Evolutionary conservation across 2,113 vertebrate species (phyloP).

Genomic region (Semnornis frantzii): DNA sequence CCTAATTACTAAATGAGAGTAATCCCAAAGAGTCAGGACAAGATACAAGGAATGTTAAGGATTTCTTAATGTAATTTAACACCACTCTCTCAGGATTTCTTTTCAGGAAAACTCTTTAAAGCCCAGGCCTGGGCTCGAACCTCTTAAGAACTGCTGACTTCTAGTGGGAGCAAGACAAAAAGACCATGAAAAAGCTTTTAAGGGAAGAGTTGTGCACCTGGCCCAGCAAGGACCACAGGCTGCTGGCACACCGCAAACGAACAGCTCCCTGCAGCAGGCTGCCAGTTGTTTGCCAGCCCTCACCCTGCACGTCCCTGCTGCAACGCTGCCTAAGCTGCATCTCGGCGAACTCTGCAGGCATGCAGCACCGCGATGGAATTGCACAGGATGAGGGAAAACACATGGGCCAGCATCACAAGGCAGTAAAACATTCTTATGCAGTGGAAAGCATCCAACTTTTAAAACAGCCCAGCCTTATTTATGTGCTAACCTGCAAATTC

Average conservation of each 20-base stretch:
- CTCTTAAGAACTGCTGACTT: neutral
- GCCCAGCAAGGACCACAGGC: neutral
- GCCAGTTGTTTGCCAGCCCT: neutral
- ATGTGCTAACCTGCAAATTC: slow-evolving; percentile 44
- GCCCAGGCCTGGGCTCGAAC: neutral
- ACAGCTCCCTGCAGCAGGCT: neutral
- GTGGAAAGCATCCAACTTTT: neutral
- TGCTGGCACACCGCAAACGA: neutral
- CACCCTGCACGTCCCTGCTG: neutral
- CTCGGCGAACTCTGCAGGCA: neutral
- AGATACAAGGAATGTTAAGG: neutral
- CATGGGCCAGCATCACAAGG: neutral
- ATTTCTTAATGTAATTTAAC: neutral
- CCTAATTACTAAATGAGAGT: neutral
- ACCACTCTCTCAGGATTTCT: neutral
- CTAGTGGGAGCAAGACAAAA: neutral
- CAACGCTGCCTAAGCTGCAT: neutral
- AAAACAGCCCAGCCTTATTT: slow-evolving; percentile 41
- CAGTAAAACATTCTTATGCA: slow-evolving; percentile 10
- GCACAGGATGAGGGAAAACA: neutral
- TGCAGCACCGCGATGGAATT: neutral
- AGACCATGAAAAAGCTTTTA: neutral
- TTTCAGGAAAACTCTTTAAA: slow-evolving; percentile 19
- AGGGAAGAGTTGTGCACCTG: neutral
- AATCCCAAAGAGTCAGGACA: neutral